Base-by-base conservation (phyloP, 2,797 vertebrate genomes). In the Rachycentron canadum region DNA sequence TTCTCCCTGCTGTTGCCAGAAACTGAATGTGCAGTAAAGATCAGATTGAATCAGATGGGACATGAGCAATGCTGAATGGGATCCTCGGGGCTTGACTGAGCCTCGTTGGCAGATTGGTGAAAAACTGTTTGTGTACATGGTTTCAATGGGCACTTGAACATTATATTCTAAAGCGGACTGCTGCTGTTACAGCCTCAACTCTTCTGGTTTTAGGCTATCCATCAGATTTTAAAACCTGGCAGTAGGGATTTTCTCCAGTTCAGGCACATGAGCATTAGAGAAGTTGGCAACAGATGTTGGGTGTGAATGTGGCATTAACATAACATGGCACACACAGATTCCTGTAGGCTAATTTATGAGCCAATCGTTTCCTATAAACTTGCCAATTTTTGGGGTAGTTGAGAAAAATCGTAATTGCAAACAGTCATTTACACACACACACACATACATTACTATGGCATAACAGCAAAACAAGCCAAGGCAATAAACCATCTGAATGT, bases 21-120 rank as follows among this genome's bases (percentile, higher is more conserved):
- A 71, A 78, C 68, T 80, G 78, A 83, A 62, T 17, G 74, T 80
- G 76, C 63, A 75, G 57, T 26, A 63, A 62, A 66, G 74, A 75
- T 64, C 65, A 45, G 62, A 59, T 55, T 9, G 59, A 76, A 63
- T 76, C 76, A 85, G 65, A 49, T 25, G 59, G 60, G 34, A 70
- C 36, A 41, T 1, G 32, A 73, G 30, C 13, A 11, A 17, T 65
- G 68, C 73, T 86, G 70, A 74, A 61, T 40, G 34, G 28, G 59
- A 32, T 81, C 52, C 75, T 68, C 57, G 17, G 68, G 68, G 65
- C 25, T 57, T 3, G 3, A 69, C 63, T 36, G 34, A 41, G 16
- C 50, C 32, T 26, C 2, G 28, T n/a, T 32, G 52, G 7, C 28
- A 56, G 13, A 17, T 26, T 21, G 58, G 52, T 43, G 52, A 58